phyloP scores from a whole-genome alignment of 1,140 invertebrate species.

The Pemphigus obesinymphae region DNA sequence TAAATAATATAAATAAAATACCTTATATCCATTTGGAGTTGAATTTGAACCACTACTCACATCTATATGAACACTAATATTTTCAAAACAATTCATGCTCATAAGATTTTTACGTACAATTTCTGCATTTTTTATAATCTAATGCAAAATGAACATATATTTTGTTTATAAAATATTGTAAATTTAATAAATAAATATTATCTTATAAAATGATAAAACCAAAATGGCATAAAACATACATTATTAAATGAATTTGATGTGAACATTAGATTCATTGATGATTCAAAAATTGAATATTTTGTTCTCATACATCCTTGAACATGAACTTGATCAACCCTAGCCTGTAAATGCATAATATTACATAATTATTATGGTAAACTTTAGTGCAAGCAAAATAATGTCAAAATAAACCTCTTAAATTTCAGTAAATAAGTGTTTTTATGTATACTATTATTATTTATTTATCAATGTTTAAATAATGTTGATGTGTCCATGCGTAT shows the following conservation, averaged over 20 bases:
- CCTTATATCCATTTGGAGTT: slow-evolving; percentile 68
- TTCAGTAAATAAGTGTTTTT: neutral
- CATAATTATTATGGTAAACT: too few relatives aligned
- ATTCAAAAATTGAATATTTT: slow-evolving; percentile 17
- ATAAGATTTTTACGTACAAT: slow-evolving; percentile 66
- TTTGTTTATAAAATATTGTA: neutral
- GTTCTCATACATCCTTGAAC: slow-evolving; percentile 14
- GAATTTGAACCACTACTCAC: slow-evolving; percentile 67
- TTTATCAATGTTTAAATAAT: too few relatives aligned
- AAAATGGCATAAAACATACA: neutral
- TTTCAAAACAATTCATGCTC: slow-evolving; percentile 75
- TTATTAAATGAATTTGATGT: slow-evolving; percentile 20
- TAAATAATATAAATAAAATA: slow-evolving; percentile 64
- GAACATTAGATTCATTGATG: slow-evolving; percentile 29
- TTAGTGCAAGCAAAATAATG: neutral
- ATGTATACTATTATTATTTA: neutral
- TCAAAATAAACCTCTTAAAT: neutral
- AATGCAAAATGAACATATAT: neutral
- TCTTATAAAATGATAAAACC: neutral
- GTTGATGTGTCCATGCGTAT: too few relatives aligned
- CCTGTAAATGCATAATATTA: neutral
- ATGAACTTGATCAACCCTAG: slow-evolving; percentile 36
- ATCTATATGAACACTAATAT: slow-evolving; percentile 75
- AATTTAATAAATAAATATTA: neutral
- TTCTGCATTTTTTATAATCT: slow-evolving; percentile 47